Percentiles rank a stretch among this genome's conserved stretches.
phyloP scores from a whole-genome alignment of 2,113 vertebrate species.

The Aptenodytes patagonicus region DNA sequence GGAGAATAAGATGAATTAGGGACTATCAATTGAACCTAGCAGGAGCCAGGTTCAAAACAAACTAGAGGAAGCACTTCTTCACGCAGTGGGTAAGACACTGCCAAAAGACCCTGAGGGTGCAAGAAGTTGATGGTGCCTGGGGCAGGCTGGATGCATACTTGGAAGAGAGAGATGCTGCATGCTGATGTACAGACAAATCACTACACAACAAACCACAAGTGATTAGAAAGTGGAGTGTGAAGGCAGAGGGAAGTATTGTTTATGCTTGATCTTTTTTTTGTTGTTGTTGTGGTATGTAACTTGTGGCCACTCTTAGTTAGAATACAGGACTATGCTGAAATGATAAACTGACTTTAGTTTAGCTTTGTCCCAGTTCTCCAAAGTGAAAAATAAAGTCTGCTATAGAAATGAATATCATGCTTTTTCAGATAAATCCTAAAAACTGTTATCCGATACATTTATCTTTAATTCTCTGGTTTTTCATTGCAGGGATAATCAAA shows the following conservation, averaged over 20 bases:
- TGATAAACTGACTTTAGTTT: neutral
- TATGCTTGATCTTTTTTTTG: neutral
- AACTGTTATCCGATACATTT: fast-evolving
- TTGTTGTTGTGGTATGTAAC: neutral
- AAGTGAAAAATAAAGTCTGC: neutral
- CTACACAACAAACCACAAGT: neutral
- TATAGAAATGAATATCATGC: neutral
- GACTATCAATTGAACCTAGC: neutral
- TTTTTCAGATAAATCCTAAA: neutral
- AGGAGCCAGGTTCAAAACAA: neutral
- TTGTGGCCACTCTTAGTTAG: neutral
- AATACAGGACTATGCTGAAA: neutral
- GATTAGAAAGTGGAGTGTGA: neutral
- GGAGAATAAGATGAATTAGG: neutral
- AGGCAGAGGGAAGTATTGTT: neutral
- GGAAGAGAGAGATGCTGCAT: neutral
- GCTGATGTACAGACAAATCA: neutral
- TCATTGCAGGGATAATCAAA: neutral
- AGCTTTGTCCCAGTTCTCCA: neutral
- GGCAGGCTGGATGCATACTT: neutral
- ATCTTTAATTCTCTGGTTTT: neutral
- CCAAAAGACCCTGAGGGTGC: neutral
- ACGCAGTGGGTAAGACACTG: neutral
- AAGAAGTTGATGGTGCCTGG: neutral
- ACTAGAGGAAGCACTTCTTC: neutral